Percentiles rank a stretch among this genome's conserved stretches.
Evolutionary conservation across 92 coral and sea anemone genomes (phyloP).

Genomic region (Siderastrea radians): DNA sequence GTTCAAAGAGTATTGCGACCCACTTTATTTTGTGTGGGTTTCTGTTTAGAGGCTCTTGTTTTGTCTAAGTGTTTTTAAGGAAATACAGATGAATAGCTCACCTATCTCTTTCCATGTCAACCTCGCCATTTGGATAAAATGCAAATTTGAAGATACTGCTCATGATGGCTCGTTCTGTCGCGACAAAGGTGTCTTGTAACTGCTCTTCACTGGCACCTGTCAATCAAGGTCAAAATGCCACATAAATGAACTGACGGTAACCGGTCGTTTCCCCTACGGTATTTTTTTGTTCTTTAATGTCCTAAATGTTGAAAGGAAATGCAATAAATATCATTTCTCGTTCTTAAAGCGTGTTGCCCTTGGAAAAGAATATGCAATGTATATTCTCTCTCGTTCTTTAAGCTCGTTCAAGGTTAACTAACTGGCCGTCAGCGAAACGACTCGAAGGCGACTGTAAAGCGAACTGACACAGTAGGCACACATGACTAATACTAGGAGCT

Average conservation of each 20-base stretch:
- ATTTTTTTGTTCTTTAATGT: too few species aligned
- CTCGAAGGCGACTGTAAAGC: too few species aligned
- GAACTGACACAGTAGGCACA: not conserved
- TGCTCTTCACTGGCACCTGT: constrained; percentile 88
- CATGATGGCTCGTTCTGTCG: constrained; percentile 90
- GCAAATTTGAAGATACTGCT: constrained; percentile 90
- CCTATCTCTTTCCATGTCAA: constrained; percentile 91
- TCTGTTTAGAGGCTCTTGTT: too few species aligned
- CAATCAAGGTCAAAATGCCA: not conserved
- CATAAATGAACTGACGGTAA: not conserved
- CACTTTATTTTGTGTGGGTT: too few species aligned
- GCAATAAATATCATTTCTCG: too few species aligned
- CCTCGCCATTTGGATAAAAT: constrained; percentile 92
- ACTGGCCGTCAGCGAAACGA: too few species aligned
- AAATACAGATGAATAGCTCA: constrained; percentile 25
- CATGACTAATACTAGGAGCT: not conserved
- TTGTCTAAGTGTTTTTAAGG: too few species aligned
- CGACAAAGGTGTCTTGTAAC: constrained; percentile 74
- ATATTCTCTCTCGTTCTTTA: too few species aligned
- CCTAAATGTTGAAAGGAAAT: too few species aligned
- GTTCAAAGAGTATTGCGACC: too few species aligned
- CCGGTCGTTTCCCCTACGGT: not conserved
- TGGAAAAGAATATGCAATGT: too few species aligned
- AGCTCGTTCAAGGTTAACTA: not conserved
- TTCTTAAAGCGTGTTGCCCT: too few species aligned